Evolutionary conservation across 2,113 vertebrate genomes (phyloP).

Genomic region (Brachirus orientalis): DNA sequence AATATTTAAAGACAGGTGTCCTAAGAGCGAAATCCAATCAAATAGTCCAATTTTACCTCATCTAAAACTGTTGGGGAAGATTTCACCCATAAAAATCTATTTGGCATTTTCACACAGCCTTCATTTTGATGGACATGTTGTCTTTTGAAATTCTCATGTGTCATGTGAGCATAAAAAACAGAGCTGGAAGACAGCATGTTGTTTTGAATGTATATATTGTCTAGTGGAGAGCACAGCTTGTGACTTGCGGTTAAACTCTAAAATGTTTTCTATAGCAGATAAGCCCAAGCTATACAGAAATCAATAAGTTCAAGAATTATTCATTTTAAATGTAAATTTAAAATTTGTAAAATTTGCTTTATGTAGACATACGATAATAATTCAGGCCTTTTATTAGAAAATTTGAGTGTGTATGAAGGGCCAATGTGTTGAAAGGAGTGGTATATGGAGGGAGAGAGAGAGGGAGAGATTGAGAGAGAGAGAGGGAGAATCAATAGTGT

Average conservation of each 20-base stretch:
- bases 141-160: too few species aligned
- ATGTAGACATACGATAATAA: slow-evolving; percentile 25
- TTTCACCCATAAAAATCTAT: neutral
- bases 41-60: slow-evolving; percentile 30
- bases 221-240: too few species aligned
- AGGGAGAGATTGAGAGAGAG: slow-evolving; percentile 70
- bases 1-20: too few species aligned
- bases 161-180: too few species aligned
- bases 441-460: slow-evolving; percentile 62
- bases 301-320: neutral
- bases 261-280: slow-evolving; percentile 14
- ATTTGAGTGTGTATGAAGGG: slow-evolving; percentile 20
- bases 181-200: too few species aligned
- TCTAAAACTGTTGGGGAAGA: slow-evolving; percentile 3
- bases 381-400: slow-evolving; percentile 31
- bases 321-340: slow-evolving; percentile 26
- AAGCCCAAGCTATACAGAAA: slow-evolving; percentile 9
- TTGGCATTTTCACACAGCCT: too few species aligned
- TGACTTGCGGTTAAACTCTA: slow-evolving; percentile 45
- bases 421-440: slow-evolving; percentile 65
- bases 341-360: slow-evolving; percentile 1
- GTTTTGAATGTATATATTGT: too few species aligned
- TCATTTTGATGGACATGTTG: too few species aligned
- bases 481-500: slow-evolving; percentile 80
- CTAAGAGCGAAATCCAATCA: slow-evolving; percentile 26